Percentiles rank a stretch among this genome's conserved stretches.
Evolutionary conservation across 2,888 invertebrate genomes (phyloP).

Genomic region (Smittia aterrima): DNA sequence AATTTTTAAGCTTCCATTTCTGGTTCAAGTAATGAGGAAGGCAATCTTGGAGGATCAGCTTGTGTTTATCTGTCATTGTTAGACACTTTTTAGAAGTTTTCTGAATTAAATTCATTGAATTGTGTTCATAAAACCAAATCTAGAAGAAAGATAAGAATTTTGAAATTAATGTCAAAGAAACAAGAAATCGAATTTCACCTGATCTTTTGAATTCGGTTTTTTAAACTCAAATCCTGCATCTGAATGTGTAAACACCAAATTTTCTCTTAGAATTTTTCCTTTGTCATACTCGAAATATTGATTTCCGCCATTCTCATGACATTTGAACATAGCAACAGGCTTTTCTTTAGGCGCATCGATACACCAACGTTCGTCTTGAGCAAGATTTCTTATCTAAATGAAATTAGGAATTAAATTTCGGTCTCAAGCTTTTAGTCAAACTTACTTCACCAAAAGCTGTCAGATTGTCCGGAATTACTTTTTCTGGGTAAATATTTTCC

Average conservation of each 20-base stretch:
- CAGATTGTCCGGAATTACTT: conserved; percentile 8
- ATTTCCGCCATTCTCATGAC: conserved; percentile 14
- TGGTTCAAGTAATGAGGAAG: background rate
- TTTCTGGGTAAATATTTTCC: conserved; percentile 77
- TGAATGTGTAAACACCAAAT: too few species aligned
- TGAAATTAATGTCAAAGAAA: background rate
- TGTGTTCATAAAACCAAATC: background rate
- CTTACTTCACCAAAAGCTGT: background rate
- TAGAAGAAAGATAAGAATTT: background rate
- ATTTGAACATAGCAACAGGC: background rate
- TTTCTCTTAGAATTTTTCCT: background rate
- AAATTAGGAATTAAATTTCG: background rate
- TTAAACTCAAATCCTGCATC: too few species aligned
- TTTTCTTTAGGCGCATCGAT: background rate
- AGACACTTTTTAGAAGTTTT: background rate
- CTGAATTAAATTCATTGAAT: background rate
- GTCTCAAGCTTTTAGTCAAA: background rate
- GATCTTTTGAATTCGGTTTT: background rate
- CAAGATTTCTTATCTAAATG: background rate
- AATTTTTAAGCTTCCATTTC: background rate
- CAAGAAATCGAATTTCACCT: background rate
- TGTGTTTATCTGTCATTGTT: background rate
- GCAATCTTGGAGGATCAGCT: background rate
- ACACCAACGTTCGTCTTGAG: background rate
- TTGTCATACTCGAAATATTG: conserved; percentile 22